phyloP scores from a whole-genome alignment of 2,797 vertebrate genomes.

The Pseudochirops cupreus region DNA sequence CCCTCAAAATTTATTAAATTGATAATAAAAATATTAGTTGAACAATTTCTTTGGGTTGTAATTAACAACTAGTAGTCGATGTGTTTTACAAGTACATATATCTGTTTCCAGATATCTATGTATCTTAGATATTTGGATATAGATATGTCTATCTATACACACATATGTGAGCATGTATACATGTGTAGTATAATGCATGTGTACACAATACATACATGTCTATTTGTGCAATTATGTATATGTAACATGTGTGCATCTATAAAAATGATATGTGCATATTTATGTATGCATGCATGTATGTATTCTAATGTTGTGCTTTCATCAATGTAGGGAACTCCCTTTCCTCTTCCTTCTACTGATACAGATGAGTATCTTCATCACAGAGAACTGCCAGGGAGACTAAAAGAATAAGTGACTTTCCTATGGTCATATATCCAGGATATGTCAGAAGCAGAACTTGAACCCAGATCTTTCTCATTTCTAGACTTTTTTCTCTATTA shows the following conservation, averaged over 20 bases:
- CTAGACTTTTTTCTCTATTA: background rate
- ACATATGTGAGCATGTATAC: background rate
- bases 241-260: too few relatives aligned
- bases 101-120: background rate
- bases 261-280: too few relatives aligned
- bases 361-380: background rate
- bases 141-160: background rate
- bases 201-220: background rate
- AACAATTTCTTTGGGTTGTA: background rate
- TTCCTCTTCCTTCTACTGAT: background rate
- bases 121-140: background rate
- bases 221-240: background rate
- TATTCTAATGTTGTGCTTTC: background rate
- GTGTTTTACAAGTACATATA: background rate
- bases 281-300: background rate
- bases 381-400: background rate
- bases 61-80: background rate
- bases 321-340: background rate
- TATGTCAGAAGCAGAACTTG: background rate
- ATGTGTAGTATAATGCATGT: background rate
- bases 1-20: background rate
- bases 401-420: background rate
- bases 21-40: background rate
- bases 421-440: background rate
- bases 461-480: background rate